Evolutionary conservation across 2,888 invertebrate genomes (phyloP).

Genomic region (Xiphydria camelus): DNA sequence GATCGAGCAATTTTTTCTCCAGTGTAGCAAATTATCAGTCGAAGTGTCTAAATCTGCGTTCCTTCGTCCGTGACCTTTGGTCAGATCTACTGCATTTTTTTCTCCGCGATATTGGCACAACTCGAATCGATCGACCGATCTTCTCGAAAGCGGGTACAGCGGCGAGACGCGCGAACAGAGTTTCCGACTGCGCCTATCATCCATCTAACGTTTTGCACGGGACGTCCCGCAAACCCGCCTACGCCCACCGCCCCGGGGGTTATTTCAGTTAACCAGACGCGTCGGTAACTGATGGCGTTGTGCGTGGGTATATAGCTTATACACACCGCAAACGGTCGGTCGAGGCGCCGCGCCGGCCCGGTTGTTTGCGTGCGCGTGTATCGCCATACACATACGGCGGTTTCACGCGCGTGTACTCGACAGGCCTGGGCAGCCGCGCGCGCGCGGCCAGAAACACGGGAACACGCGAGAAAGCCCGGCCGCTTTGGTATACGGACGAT

Average conservation of each 20-base stretch:
- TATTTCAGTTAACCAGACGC: background rate
- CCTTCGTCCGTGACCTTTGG: too few relatives aligned
- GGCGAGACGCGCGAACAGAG: background rate
- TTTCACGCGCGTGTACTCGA: too few relatives aligned
- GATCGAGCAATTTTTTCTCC: too few relatives aligned
- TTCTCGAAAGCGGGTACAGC: too few relatives aligned
- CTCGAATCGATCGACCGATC: too few relatives aligned
- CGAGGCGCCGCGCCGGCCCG: background rate
- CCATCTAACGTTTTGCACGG: background rate
- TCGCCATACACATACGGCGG: too few relatives aligned
- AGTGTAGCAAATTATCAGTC: too few relatives aligned
- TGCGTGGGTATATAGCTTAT: background rate
- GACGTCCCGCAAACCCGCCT: background rate
- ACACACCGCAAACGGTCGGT: conserved; percentile 1
- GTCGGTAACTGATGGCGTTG: background rate
- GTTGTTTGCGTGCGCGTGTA: background rate
- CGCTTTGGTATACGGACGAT: conserved; percentile 17
- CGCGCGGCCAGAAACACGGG: too few relatives aligned
- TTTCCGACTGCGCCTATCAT: background rate
- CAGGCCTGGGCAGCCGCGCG: too few relatives aligned
- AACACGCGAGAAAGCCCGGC: conserved; percentile 1
- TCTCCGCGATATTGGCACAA: too few relatives aligned
- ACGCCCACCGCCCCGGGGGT: background rate
- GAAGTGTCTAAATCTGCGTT: too few relatives aligned
- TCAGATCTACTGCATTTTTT: too few relatives aligned